Conservation (phyloP, 2,797 vertebrate species). For the Leucoraja ocellata region DNA sequence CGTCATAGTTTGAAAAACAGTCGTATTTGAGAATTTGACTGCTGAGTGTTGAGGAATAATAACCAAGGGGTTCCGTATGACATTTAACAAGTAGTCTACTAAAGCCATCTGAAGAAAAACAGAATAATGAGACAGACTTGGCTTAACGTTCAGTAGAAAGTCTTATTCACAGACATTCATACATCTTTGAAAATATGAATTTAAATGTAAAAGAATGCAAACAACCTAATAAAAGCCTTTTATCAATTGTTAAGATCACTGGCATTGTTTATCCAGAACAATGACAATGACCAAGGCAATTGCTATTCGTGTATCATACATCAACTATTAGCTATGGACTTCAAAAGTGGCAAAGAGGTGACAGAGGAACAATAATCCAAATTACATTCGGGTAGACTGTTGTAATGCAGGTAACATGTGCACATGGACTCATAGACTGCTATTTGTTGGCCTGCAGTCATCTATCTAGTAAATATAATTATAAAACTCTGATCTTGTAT, state of each 20-base stretch:
- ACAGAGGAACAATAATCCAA: slow-evolving; percentile 77
- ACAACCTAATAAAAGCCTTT: not conserved
- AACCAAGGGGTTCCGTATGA: not conserved
- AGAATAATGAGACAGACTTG: slow-evolving; percentile 10
- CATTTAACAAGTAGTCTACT: slow-evolving; percentile 29
- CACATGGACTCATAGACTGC: slow-evolving; percentile 81
- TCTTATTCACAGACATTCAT: not conserved
- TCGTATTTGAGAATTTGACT: slow-evolving; percentile 11
- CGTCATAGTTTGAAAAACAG: not conserved
- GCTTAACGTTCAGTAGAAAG: not conserved
- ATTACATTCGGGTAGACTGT: slow-evolving; percentile 65
- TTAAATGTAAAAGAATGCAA: not conserved
- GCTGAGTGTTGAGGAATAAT: slow-evolving; percentile 24
- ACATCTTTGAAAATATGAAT: not conserved
- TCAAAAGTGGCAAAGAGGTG: slow-evolving; percentile 69
- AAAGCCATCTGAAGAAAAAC: not conserved
- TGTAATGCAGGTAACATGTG: slow-evolving; percentile 68
- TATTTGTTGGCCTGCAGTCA: slow-evolving; percentile 94
- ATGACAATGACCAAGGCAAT: slow-evolving; percentile 70
- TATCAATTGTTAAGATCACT: slow-evolving; percentile 27
- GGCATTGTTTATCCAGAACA: slow-evolving; percentile 71
- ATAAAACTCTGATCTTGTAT: too few species aligned
- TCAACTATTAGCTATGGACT: slow-evolving; percentile 85
- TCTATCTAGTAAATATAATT: slow-evolving; percentile 57
- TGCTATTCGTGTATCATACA: slow-evolving; percentile 75